These are phyloP conservation scores for Drosophila incognita DNA, from an alignment of 2,888 invertebrate genomes.

Conservation along the genomic window DNA sequence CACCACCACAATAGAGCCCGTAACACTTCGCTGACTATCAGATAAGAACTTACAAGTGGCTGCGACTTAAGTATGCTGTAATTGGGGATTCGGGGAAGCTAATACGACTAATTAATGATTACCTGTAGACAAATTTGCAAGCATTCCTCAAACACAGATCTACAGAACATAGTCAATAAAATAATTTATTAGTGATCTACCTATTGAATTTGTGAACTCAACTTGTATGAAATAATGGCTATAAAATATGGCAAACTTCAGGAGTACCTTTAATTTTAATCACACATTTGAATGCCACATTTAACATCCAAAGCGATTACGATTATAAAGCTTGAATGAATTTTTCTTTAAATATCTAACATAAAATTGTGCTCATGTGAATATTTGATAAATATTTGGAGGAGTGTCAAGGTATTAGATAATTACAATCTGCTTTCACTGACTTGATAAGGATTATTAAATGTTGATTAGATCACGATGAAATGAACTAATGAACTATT, in stretches of 20 bases:
- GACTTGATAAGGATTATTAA: background rate
- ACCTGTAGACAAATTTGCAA: background rate
- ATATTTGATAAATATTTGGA: no score
- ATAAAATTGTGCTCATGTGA: no score
- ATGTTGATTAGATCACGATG: background rate
- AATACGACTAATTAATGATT: background rate
- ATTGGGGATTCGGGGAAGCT: background rate
- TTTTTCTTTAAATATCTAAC: no score
- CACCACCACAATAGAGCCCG: background rate
- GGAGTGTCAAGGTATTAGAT: background rate
- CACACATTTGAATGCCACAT: background rate
- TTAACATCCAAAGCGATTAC: no score
- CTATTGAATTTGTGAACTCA: background rate
- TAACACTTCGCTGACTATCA: conserved; percentile 12
- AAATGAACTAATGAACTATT: background rate
- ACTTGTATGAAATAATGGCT: background rate
- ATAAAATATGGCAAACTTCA: background rate
- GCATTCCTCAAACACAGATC: background rate
- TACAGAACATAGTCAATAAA: background rate
- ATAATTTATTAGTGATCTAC: background rate
- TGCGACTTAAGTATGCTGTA: background rate
- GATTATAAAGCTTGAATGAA: background rate
- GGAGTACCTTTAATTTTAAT: background rate
- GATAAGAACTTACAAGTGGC: conserved; percentile 18
- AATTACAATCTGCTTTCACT: background rate